These are phyloP conservation scores for Lacerta bilineata DNA, from an alignment of 2,797 vertebrate genomes.

Conservation along the genomic window DNA sequence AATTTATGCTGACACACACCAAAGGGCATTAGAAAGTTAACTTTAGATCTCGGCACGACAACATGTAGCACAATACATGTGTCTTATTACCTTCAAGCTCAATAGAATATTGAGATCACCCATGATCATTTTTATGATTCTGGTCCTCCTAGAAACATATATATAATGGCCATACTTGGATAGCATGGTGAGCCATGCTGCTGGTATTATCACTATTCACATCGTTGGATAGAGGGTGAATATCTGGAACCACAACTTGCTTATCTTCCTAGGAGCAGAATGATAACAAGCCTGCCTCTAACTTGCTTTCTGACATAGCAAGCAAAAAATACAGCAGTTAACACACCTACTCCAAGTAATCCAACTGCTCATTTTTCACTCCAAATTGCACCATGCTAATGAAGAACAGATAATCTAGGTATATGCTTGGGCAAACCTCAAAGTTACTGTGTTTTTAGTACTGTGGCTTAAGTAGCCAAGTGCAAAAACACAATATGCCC, in stretches of 20 bases:
- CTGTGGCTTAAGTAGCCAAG: not conserved
- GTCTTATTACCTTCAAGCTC: not conserved
- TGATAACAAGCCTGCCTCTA: not conserved
- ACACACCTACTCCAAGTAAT: not conserved
- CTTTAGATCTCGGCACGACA: not conserved
- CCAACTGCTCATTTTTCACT: not conserved
- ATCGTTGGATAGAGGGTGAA: not conserved
- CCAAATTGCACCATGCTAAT: not conserved
- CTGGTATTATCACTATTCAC: not conserved
- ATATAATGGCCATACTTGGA: too few relatives aligned
- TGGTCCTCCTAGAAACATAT: not conserved
- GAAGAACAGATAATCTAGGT: not conserved
- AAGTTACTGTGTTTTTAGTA: not conserved
- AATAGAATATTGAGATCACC: not conserved
- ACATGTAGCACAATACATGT: not conserved
- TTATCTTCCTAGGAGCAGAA: not conserved
- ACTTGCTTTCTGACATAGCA: not conserved
- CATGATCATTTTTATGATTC: constrained; percentile 1
- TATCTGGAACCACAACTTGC: not conserved
- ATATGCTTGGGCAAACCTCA: not conserved
- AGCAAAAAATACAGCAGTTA: not conserved
- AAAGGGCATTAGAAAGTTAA: not conserved
- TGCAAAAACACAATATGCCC: not conserved
- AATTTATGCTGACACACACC: not conserved
- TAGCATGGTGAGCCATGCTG: too few relatives aligned